These are phyloP conservation scores for Sebastes vulpes DNA, from an alignment of 2,797 vertebrate species.

Conservation along the genomic window DNA sequence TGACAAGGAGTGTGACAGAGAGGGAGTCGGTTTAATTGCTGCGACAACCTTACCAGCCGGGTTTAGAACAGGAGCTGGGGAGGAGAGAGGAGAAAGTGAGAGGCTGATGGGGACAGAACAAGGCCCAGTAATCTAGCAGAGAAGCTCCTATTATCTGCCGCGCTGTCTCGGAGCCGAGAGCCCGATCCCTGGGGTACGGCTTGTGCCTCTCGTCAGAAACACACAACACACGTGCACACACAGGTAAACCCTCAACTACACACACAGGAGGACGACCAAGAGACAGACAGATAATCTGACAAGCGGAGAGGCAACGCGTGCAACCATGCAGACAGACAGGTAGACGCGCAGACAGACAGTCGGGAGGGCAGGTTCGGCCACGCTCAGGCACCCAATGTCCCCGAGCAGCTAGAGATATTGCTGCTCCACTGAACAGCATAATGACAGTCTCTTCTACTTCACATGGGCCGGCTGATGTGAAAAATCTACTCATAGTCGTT, in stretches of 20 bases:
- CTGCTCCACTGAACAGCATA: constrained; percentile 85
- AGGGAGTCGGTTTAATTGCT: constrained; percentile 49
- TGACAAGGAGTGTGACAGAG: constrained; percentile 17
- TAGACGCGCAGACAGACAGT: constrained; percentile 16
- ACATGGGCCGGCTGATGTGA: constrained; percentile 64
- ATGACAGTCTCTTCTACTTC: constrained; percentile 81
- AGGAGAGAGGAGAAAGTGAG: neutral
- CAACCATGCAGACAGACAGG: constrained; percentile 29
- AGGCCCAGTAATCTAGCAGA: constrained; percentile 58
- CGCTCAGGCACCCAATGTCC: constrained; percentile 75
- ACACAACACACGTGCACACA: neutral
- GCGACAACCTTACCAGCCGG: constrained; percentile 28
- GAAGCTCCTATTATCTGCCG: constrained; percentile 64
- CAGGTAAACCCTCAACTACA: constrained; percentile 32
- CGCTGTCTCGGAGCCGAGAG: constrained; percentile 41
- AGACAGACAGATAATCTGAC: constrained; percentile 35
- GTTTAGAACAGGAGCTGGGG: constrained; percentile 33
- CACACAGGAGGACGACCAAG: constrained; percentile 2
- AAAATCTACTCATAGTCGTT: constrained; percentile 69
- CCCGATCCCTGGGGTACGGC: constrained; percentile 50
- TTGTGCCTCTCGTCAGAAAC: constrained; percentile 18
- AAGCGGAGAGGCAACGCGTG: constrained; percentile 12
- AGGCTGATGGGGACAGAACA: constrained; percentile 39
- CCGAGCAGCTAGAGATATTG: constrained; percentile 79
- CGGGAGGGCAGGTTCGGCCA: constrained; percentile 47